Percentiles rank a stretch among this genome's conserved stretches.
Conservation (phyloP, 1,140 invertebrate genomes). For the Nymphalis io region DNA sequence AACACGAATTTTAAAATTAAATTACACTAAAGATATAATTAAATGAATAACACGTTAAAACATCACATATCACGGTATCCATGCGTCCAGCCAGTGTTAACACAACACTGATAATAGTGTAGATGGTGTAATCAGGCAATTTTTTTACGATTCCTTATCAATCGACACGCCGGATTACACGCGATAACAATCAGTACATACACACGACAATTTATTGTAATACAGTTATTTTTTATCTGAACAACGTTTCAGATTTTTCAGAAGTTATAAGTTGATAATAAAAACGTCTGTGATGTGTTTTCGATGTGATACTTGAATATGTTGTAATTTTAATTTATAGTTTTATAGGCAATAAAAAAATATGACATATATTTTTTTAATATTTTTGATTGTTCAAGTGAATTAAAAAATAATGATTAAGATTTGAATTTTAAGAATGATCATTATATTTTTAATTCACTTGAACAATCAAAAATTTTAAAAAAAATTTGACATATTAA, state of each 20-base stretch:
- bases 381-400: too few species aligned
- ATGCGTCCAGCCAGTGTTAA: neutral
- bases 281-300: neutral
- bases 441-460: too few species aligned
- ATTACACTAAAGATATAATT: neutral
- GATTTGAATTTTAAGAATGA: too few species aligned
- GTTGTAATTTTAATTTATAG: neutral
- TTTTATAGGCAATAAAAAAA: too few species aligned
- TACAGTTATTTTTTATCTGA: slow-evolving; percentile 39
- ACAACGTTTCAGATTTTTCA: slow-evolving; percentile 39
- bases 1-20: neutral
- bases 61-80: neutral
- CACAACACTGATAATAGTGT: slow-evolving; percentile 14
- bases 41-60: neutral
- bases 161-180: slow-evolving; percentile 74
- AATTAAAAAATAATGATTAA: too few species aligned
- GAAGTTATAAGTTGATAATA: slow-evolving; percentile 39
- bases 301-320: neutral
- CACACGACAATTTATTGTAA: slow-evolving; percentile 32
- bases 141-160: slow-evolving; percentile 76
- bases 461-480: too few species aligned
- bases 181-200: slow-evolving; percentile 66
- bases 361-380: too few species aligned
- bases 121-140: slow-evolving; percentile 55
- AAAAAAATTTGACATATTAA: too few species aligned